These are phyloP conservation scores for Pyrocephalus nanus DNA, from an alignment of 2,797 vertebrate species.

Conservation along the genomic window DNA sequence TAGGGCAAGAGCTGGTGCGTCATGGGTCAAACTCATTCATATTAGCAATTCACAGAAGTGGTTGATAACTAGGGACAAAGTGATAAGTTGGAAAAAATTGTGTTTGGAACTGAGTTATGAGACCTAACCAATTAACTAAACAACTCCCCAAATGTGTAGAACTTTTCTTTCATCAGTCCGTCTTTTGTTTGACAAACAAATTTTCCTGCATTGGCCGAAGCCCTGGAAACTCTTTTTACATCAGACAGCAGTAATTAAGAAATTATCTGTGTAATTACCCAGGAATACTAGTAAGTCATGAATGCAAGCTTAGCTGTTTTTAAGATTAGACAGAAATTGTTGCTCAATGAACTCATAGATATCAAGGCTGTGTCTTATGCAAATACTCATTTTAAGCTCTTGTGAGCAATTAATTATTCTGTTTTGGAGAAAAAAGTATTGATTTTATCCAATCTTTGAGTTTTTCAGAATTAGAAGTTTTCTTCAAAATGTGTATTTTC, in stretches of 20 bases:
- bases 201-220: neutral
- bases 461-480: neutral
- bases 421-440: neutral
- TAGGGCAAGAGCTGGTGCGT: conserved; percentile 57
- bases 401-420: conserved; percentile 26
- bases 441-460: neutral
- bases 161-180: neutral
- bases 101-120: conserved; percentile 11
- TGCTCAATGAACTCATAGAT: neutral
- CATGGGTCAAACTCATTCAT: conserved; percentile 37
- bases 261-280: neutral
- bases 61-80: conserved; percentile 32
- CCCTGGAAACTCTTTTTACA: neutral
- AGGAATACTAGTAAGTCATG: neutral
- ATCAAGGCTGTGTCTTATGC: neutral
- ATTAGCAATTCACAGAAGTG: conserved; percentile 29
- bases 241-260: neutral
- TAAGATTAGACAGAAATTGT: neutral
- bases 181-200: neutral
- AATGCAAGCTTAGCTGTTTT: conserved; percentile 1
- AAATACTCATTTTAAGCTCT: conserved; percentile 17
- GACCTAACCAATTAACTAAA: neutral
- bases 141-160: neutral
- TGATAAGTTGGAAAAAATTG: conserved; percentile 31
- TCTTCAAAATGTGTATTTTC: neutral